Evolutionary conservation across 2,797 vertebrate species (phyloP).

Genomic region (Cuniculus paca): DNA sequence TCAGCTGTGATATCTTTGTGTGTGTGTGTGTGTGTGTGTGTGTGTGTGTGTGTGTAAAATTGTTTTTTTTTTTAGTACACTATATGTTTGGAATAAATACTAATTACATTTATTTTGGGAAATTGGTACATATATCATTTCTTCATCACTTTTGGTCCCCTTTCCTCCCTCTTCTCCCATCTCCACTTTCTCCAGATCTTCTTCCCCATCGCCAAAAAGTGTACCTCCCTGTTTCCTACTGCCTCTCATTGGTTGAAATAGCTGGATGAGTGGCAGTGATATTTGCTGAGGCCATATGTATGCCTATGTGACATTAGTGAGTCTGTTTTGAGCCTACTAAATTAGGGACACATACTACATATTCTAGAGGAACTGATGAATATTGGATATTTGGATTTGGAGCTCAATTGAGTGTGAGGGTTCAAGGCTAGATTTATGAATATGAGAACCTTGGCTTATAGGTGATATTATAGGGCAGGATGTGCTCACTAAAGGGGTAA

Average conservation of each 20-base stretch:
- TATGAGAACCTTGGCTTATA: not conserved
- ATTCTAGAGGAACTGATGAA: not conserved
- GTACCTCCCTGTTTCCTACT: not conserved
- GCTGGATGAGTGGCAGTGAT: too few species aligned
- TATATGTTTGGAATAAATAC: not conserved
- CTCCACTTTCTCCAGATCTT: not conserved
- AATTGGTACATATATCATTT: not conserved
- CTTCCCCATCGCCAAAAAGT: not conserved
- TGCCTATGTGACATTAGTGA: not conserved
- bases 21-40: not conserved
- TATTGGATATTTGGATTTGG: not conserved
- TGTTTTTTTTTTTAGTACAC: not conserved
- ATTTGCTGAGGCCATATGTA: accelerated
- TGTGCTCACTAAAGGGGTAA: not conserved
- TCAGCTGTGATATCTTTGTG: not conserved
- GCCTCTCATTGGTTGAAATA: not conserved
- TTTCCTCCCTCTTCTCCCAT: not conserved
- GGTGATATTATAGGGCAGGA: not conserved
- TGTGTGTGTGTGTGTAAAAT: not conserved
- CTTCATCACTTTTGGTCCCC: not conserved
- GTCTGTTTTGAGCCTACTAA: not conserved
- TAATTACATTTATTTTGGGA: not conserved
- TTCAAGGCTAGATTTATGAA: not conserved
- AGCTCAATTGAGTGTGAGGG: not conserved
- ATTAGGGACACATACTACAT: not conserved